Evolutionary conservation across 2,888 invertebrate genomes (phyloP), one percentile per base, ranked within the genome.

Genomic region (Pantelozetes paolii): DNA sequence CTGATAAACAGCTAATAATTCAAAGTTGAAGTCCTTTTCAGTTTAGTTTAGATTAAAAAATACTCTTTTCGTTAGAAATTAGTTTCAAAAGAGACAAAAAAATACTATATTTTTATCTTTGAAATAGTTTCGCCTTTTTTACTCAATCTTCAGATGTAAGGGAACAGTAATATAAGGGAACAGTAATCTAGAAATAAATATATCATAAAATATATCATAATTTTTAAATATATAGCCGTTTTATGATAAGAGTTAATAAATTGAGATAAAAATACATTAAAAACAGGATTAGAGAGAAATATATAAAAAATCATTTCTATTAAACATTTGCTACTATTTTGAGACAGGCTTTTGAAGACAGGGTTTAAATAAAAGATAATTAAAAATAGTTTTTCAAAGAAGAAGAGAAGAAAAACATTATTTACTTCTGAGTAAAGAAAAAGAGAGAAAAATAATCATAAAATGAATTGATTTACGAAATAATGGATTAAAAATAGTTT

Each of bases 241-340:
- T 62, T 59, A 62, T 62, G 62, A 62, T 62, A 62, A 62, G 62
- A 62, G 32, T 62, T 36, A 62, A 62, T 62, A 62, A 32, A 62
- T 62, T 62, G 28, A 62, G 62, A 62, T 62, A 62, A 62, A 20
- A 54, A 54, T 54, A 54, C 54, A 54, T 54, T 54, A 62, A 32
- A 62, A 62, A 62, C 62, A 62, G 62, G 62, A 62, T 62, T 32
- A 62, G 20, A 62, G 3, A 20, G 20, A 26, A 54, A 50, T 36
- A 50, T 20, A 50, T 50, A 50, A 26, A 54, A 62, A 62, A 32
- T 32, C 5, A 23, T 26, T 54, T 23, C 26, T 1, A 23, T 20
- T 20, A 54, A 62, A 36, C 20, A 36, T 32, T 32, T 62, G 62
- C 62, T 62, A 62, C 62, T 62, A 62, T 62, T 62, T 62, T 62